Percentiles rank a stretch among this genome's conserved stretches.
phyloP scores from a whole-genome alignment of 2,113 vertebrate species.

The Sciurus niger region DNA sequence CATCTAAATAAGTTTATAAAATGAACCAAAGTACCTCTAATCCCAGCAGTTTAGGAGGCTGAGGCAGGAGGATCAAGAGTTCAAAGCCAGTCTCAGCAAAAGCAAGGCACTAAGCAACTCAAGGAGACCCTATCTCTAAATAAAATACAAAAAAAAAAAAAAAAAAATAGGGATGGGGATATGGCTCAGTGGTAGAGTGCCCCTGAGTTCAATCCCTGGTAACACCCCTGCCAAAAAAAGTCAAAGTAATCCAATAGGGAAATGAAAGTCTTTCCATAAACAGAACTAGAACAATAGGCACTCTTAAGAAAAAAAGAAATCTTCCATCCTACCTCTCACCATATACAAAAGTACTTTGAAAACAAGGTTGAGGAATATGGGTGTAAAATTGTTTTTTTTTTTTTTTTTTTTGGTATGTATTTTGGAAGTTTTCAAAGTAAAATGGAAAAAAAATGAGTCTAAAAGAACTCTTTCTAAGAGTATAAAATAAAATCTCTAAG shows the following conservation, averaged over 20 bases:
- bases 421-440: background rate
- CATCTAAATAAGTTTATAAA: background rate
- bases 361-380: background rate
- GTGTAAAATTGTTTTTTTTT: background rate
- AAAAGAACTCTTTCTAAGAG: background rate
- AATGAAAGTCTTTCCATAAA: slow-evolving; percentile 18
- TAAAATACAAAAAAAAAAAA: too few relatives aligned
- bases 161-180: too few relatives aligned
- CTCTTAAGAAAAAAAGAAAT: background rate
- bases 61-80: too few relatives aligned
- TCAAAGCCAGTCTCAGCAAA: too few relatives aligned
- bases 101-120: too few relatives aligned
- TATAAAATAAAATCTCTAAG: slow-evolving; percentile 46
- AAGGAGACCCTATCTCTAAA: too few relatives aligned
- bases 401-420: background rate
- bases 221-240: too few relatives aligned
- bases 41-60: too few relatives aligned
- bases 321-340: background rate
- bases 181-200: too few relatives aligned
- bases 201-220: too few relatives aligned
- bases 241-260: slow-evolving; percentile 6
- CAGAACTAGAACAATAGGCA: background rate
- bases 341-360: slow-evolving; percentile 36
- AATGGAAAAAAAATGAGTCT: background rate
- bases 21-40: background rate